Conservation (phyloP, 2,888 invertebrate species). For the Theodoxus fluviatilis region DNA sequence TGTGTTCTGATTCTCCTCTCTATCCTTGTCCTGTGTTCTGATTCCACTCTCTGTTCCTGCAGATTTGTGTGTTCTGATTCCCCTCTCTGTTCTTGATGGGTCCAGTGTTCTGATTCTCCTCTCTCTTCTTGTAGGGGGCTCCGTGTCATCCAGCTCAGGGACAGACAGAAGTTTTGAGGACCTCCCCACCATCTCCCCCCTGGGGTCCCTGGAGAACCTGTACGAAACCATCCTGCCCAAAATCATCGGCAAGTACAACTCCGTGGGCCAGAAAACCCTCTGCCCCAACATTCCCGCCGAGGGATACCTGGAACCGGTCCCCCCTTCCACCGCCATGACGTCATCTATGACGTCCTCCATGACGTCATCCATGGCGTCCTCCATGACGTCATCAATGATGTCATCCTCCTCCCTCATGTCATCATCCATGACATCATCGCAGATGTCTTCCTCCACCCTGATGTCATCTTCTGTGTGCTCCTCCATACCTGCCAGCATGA, state of each 20-base stretch:
- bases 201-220: slow-evolving; percentile 54
- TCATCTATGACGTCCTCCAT: slow-evolving; percentile 33
- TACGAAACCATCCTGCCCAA: slow-evolving; percentile 55
- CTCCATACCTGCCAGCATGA: too few relatives aligned
- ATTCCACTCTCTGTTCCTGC: too few relatives aligned
- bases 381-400: not conserved
- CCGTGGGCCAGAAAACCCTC: slow-evolving; percentile 25
- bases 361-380: slow-evolving; percentile 28
- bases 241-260: slow-evolving; percentile 19
- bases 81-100: not conserved
- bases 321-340: slow-evolving; percentile 29
- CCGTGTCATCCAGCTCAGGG: slow-evolving; percentile 35
- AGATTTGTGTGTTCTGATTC: not conserved
- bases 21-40: too few relatives aligned
- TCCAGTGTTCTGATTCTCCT: not conserved
- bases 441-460: too few relatives aligned
- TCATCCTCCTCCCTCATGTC: too few relatives aligned
- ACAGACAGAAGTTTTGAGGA: slow-evolving; percentile 42
- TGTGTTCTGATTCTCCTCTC: too few relatives aligned
- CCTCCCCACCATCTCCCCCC: slow-evolving; percentile 49
- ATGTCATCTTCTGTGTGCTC: too few relatives aligned
- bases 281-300: slow-evolving; percentile 41
- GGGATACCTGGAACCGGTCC: slow-evolving; percentile 54
- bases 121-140: slow-evolving; percentile 37
- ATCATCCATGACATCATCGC: too few relatives aligned